phyloP scores from a whole-genome alignment of 2,113 vertebrate species.

The Trichomycterus rosablanca region DNA sequence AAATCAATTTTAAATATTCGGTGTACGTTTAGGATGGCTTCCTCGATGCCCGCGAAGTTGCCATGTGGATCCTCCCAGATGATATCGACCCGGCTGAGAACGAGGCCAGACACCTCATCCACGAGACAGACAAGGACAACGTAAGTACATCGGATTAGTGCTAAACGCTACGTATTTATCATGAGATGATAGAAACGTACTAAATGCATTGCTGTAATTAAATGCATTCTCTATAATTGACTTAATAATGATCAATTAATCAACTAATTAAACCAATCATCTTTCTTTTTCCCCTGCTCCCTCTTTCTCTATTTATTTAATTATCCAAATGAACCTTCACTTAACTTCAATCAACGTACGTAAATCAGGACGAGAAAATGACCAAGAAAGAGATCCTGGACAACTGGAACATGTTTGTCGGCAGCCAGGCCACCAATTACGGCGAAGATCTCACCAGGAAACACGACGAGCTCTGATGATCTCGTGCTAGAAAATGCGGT shows the following conservation, averaged over 20 bases:
- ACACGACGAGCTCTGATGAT: constrained; percentile 83
- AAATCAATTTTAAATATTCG: too few species aligned
- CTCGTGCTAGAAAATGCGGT: neutral
- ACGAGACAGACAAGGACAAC: constrained; percentile 78
- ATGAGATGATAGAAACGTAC: too few species aligned
- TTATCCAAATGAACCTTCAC: neutral
- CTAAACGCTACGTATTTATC: too few species aligned
- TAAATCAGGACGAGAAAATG: constrained; percentile 76
- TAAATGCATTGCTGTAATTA: neutral
- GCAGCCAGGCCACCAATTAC: constrained; percentile 90
- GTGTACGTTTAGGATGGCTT: constrained; percentile 67
- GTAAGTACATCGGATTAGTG: constrained; percentile 49
- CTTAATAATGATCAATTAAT: too few species aligned
- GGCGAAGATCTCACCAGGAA: constrained; percentile 83
- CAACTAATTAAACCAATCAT: neutral
- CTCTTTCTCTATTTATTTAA: neutral
- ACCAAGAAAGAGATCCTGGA: constrained; percentile 85
- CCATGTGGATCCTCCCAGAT: constrained; percentile 78
- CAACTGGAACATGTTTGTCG: constrained; percentile 95
- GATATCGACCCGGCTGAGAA: constrained; percentile 82
- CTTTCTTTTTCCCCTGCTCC: neutral
- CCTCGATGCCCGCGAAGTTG: constrained; percentile 73
- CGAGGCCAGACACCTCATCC: constrained; percentile 82
- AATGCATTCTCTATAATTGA: neutral
- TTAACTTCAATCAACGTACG: neutral